A percentile compares a stretch with the other conserved stretches of the same genome.
These are phyloP conservation scores for Channallabes apus DNA, from an alignment of 2,797 vertebrate species.

Conservation along the genomic window DNA sequence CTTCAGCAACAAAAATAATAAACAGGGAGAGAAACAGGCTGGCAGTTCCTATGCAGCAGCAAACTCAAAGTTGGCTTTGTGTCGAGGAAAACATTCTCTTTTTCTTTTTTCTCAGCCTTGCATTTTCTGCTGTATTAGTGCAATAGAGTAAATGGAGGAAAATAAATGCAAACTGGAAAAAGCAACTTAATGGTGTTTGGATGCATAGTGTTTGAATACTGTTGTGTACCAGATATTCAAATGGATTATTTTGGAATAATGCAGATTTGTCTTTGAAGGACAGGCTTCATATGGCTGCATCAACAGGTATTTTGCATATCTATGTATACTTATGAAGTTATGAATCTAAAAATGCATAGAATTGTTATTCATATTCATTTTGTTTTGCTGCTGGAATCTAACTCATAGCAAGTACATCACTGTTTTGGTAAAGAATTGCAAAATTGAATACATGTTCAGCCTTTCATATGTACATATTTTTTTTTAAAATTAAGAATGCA, in stretches of 20 bases:
- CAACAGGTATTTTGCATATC: slow-evolving; percentile 47
- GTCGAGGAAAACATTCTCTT: slow-evolving; percentile 63
- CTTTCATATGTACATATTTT: background rate
- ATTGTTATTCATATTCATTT: background rate
- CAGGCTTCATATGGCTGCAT: slow-evolving; percentile 21
- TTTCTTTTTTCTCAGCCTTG: slow-evolving; percentile 37
- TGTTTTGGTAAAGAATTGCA: background rate
- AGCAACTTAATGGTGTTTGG: slow-evolving; percentile 22
- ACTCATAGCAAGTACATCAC: background rate
- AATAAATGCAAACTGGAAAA: slow-evolving; percentile 38
- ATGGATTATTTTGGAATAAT: background rate
- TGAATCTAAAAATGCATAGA: background rate
- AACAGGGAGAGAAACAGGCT: slow-evolving; percentile 62
- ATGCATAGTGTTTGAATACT: slow-evolving; percentile 27
- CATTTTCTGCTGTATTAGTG: slow-evolving; percentile 56
- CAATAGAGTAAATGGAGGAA: slow-evolving; percentile 42
- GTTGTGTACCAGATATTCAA: background rate
- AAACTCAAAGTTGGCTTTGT: slow-evolving; percentile 77
- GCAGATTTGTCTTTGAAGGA: background rate
- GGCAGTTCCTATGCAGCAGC: slow-evolving; percentile 72
- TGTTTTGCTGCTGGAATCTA: background rate
- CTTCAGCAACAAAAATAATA: slow-evolving; percentile 44
- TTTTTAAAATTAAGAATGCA: slow-evolving; percentile 32
- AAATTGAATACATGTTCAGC: background rate
- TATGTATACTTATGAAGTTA: background rate